These are phyloP conservation scores for Platalea minor DNA, from an alignment of 2,797 vertebrate genomes.

Conservation along the genomic window DNA sequence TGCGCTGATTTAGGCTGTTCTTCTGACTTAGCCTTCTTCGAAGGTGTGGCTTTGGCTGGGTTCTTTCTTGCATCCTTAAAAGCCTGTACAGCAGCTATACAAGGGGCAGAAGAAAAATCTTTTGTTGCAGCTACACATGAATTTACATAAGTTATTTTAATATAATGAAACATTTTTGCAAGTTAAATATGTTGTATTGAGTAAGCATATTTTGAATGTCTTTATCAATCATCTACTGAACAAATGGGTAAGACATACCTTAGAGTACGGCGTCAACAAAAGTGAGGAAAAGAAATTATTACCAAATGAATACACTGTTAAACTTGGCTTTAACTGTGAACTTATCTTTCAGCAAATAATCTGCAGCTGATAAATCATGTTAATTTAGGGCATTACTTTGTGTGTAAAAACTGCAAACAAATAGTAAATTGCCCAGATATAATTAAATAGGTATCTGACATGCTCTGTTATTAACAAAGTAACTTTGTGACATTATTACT, in stretches of 20 bases:
- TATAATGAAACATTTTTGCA: neutral
- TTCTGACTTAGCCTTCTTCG: constrained; percentile 13
- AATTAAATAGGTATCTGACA: neutral
- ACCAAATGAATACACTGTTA: neutral
- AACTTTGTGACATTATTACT: neutral
- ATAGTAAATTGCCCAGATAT: neutral
- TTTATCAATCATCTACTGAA: neutral
- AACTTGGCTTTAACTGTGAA: neutral
- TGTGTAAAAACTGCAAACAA: neutral
- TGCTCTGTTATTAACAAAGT: neutral
- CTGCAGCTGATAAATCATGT: neutral
- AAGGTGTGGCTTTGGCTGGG: constrained; percentile 2
- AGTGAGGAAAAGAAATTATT: neutral
- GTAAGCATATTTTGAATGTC: neutral
- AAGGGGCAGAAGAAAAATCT: neutral
- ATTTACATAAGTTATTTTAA: neutral
- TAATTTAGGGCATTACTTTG: neutral
- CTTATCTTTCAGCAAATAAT: neutral
- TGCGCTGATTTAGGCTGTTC: neutral
- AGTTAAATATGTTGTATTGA: neutral
- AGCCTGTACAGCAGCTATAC: constrained; percentile 74
- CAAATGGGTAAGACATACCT: neutral
- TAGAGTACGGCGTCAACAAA: neutral
- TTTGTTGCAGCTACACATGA: neutral
- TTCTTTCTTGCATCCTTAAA: constrained; percentile 77